Evolutionary conservation across 2,888 invertebrate species (phyloP), one percentile per base, ranked within the genome.

Genomic region (Prosopocoilus inquinatus): DNA sequence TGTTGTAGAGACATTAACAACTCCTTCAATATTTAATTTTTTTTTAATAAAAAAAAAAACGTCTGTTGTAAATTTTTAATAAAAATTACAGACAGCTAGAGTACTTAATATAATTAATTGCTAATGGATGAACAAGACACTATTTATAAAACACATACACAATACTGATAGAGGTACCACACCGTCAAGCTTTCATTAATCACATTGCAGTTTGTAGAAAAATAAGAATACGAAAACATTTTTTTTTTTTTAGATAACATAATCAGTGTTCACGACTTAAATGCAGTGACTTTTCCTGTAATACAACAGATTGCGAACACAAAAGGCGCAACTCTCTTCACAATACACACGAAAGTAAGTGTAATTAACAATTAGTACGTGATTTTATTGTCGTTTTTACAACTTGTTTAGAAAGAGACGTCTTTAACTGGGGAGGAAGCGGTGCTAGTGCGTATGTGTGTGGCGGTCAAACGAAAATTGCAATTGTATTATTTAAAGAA

Each of bases 401-500:
- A 58, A 71, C 44, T 46, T 16, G 38, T 56, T 77, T 47, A 85
- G 83, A 80, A 79, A 67, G 77, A 79, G 61, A 77, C 74, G n/a
- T 80, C 83, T 3, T 77, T 85, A 44, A 88, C 90, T n/a, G 93
- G 93, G 1, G 87, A 89, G 68, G 84, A 85, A 33, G 87, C 86
- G 59, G 84, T 88, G 2, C 82, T 89, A 9, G 87, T 95, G n/a
- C 83, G 91, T 43, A 79, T 97, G 62, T 94, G 93, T 72, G 94
- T 96, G 15, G 94, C 90, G 15, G 93, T 96, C 0, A 88, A 90
- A 71, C 82, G 91, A 67, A 90, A 89, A 75, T 78, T 95, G 7
- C 91, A 94, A 71, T 78, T 96, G 11, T 96, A 90, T 75, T 92
- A 89, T 71, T 95, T 94, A 84, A 95, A 94, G 74, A 87, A 89